Base-by-base conservation (phyloP, 2,888 invertebrate species). In the Lepidonotus clava region DNA sequence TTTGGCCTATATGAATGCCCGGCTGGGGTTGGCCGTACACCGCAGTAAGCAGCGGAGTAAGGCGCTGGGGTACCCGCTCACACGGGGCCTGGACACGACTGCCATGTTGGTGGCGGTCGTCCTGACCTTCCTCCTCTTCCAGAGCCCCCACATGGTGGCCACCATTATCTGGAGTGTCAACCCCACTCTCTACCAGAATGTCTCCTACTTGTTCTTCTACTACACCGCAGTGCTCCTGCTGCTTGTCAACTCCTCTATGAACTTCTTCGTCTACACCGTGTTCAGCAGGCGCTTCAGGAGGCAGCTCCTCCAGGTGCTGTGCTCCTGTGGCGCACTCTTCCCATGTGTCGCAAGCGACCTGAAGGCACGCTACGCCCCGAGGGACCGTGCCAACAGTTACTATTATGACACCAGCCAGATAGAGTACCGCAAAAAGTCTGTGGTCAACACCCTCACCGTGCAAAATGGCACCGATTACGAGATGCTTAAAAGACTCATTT, bases 111-210 rank as follows among this genome's bases (percentile, higher is more conserved):
- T 53, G 18, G 84, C 84, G 8, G 61, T 84, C 38, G 61, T 84
- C 24, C 11, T 84, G 0, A 84, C 51, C 32, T 84, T 84, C 51
- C 61, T 84, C 18, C 36, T 84, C 34, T 84, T 41, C 84, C 84
- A 84, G 61, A 84, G 84, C 84, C 84, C 84, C 38, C 84, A 84
- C 28, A 28, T 84, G 53, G 61, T 84, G n/a, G 53, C 84, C 24
- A 84, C 56, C 14, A 53, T 84, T 21, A 38, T 38, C 24, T 53
- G 56, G 61, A 51, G 51, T 21, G n/a, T 84, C 18, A 24, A 38
- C 6, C 56, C 53, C 28, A 51, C 41, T 14, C 38, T 84, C 32
- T 61, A 24, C n/a, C 61, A 53, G 21, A 38, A 38, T 21, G 51
- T 61, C 14, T 36, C 38, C 46, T 84, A 38, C 18, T n/a, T 84